Percentiles rank a stretch among this genome's conserved stretches.
These are phyloP conservation scores for Falco berigora DNA, from an alignment of 2,797 vertebrate genomes.

Conservation along the genomic window DNA sequence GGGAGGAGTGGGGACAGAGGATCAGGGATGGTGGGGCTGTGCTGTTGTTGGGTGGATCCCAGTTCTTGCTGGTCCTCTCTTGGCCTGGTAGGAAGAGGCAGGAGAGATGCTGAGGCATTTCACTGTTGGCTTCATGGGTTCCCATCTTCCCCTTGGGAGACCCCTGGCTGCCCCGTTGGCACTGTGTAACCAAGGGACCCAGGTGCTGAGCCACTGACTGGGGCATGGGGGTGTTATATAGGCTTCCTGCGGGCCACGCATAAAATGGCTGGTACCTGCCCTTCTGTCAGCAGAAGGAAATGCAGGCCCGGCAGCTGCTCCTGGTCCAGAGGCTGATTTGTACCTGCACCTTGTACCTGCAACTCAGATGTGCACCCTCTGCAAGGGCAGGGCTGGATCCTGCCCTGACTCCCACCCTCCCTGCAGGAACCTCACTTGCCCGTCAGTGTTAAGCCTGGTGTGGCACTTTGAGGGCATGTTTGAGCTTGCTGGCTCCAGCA, in stretches of 20 bases:
- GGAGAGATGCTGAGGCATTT: background rate
- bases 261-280: background rate
- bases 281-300: background rate
- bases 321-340: background rate
- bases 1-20: background rate
- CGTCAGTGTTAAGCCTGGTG: accelerated
- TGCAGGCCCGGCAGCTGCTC: background rate
- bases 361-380: background rate
- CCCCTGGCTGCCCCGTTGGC: accelerated
- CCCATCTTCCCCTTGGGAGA: background rate
- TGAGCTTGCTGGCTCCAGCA: background rate
- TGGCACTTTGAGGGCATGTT: accelerated
- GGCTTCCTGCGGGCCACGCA: background rate
- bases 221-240: accelerated
- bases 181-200: background rate
- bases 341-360: background rate
- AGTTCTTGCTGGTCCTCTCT: background rate
- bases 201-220: background rate
- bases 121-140: background rate
- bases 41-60: background rate
- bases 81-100: background rate
- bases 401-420: accelerated
- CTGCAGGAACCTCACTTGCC: background rate
- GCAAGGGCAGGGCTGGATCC: background rate
- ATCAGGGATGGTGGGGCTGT: background rate